Evolutionary conservation across 1,140 invertebrate genomes (phyloP), one percentile per base, ranked within the genome.

Genomic region (Trichonephila inaurata): DNA sequence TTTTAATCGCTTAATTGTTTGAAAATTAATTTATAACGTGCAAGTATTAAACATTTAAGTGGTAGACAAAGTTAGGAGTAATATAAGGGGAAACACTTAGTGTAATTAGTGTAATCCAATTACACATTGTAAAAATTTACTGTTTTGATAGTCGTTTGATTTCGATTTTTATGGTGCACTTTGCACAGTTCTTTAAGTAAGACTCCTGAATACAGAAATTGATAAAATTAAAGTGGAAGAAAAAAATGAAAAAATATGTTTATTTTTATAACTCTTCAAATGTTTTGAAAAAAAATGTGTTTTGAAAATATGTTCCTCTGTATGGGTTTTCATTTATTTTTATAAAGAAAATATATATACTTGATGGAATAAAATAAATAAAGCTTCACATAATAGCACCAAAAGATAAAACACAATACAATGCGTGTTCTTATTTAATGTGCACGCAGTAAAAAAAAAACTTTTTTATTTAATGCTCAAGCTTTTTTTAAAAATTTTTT

Each of bases 1-100:
- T 91, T 91, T 91, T 81, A 91, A 91, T 91, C 72, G 51, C 69
- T 61, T 91, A 91, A 91, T 91, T 82, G 58, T 89, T 91, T 5
- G 58, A 61, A 91, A 77, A 91, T 82, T 81, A 82, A 91, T 91
- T 72, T 81, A 81, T 81, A 72, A 61, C 51, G 33, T n/a, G 21
- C 44, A 24, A 51, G 82, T 83, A 58, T 58, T 83, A 24, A 60
- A 44, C 60, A 89, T 89, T 72, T 89, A 89, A 89, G 60, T 89
- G 62, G 40, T 87, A n/a, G 61, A 62, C 62, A 44, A 69, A 89
- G 87, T 66, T 40, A 72, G 44, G 24, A 72, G n/a, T 51, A 69
- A 69, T 89, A n/a, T 10, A 89, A 44, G 21, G 87, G 33, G 60
- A 89, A 66, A 89, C 87, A 89, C 62, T 69, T 64, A 87, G 28